Evolutionary conservation across 2,113 vertebrate genomes (phyloP).

Genomic region (Tursiops truncatus): DNA sequence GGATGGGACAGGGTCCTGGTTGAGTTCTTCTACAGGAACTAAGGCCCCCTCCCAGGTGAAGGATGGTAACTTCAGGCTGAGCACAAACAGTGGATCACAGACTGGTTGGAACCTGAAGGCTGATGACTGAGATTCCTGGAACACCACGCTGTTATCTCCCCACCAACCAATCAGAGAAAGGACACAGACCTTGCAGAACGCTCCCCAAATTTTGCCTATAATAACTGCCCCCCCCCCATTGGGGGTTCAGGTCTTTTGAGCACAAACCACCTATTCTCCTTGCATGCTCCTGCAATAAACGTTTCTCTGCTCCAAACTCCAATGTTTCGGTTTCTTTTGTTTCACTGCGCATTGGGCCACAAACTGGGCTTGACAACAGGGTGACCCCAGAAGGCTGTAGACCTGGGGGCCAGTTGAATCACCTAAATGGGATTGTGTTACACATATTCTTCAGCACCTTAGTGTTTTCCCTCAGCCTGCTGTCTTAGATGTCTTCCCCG

Average conservation of each 20-base stretch:
- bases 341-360: not conserved
- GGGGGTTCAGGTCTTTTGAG: not conserved
- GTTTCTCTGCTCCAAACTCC: not conserved
- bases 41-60: not conserved
- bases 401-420: not conserved
- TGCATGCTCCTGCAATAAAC: not conserved
- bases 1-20: not conserved
- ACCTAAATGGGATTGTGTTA: not conserved
- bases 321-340: not conserved
- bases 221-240: not conserved
- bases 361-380: not conserved
- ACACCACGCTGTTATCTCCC: not conserved
- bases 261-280: not conserved
- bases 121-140: not conserved
- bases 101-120: not conserved
- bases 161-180: not conserved
- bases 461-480: not conserved
- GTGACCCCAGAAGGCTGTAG: not conserved
- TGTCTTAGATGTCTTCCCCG: not conserved
- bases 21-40: not conserved
- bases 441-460: fast-evolving
- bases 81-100: not conserved
- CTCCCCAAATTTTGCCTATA: not conserved
- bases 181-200: not conserved
- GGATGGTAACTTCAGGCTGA: not conserved